Evolutionary conservation across 1,140 invertebrate species (phyloP), one percentile per base, ranked within the genome.

Genomic region (Aphidius ervi): DNA sequence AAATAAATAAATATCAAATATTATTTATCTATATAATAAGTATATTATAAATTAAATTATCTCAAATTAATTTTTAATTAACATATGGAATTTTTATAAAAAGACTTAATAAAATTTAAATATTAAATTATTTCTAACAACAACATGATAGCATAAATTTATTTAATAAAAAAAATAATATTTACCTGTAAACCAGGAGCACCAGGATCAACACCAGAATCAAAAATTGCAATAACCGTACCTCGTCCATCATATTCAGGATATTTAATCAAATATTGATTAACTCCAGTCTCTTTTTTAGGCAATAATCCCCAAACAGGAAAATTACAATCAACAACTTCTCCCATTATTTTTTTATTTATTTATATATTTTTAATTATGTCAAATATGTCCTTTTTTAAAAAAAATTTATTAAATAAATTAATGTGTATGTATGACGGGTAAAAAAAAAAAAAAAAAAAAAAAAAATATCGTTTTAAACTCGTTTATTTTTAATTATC

Each of bases 191-290:
- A 84, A 61, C 96, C 97, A 60, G 89, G 85, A 10, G 95, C 94
- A 49, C 92, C 93, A 45, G 97, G 96, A 84, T 99, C 97, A 59
- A 99, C 91, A 16, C 97, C 97, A 41, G 95, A 97, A 82, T 99
- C 97, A 63, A 99, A 89, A 73, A 99, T 94, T 46, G 95, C 97
- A 73, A 99, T 96, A 65, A 91, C 81, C 42, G 92, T 87, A 72
- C 89, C 91, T 73, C 92, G 85, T 7, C 97, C 97, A 86, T 99
- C 95, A 78, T 92, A 97, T 62, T 89, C 83, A 0, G 95, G 94
- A 83, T 96, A 89, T 82, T 96, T 97, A 65, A 84, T 87, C 31
- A 98, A 72, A 81, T 98, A 98, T 58, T 87, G 86, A 40, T 86
- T 82, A 31, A 95, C 91, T 57, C 92, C 93, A 54, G 95, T 99